Evolutionary conservation across 2,797 vertebrate species (phyloP), one percentile per base, ranked within the genome.

Genomic region (Threskiornis aethiopicus): DNA sequence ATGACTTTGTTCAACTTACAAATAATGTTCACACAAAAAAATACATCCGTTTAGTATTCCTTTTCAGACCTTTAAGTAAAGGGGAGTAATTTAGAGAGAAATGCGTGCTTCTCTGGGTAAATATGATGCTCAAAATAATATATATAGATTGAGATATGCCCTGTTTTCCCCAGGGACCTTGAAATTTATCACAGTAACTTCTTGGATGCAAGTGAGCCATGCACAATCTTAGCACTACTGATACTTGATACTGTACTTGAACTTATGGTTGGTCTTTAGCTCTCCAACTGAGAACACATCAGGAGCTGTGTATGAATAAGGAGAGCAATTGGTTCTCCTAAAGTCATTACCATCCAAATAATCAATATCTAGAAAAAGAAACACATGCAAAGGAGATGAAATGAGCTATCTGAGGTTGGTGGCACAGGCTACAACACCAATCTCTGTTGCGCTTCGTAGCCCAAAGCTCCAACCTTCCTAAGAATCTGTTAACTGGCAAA

Each of bases 21-120:
- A 78, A 77, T n/a, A 84, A 67, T 3, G 2, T 22, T 79, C 11
- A 37, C 22, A 19, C 8, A 59, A 91, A 85, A 87, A 58, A 42
- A 5, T 1, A 6, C 4, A 52, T 12, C 3, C 0, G 7, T 57
- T 84, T 79, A 54, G 7, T 58, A 49, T 47, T 71, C 8, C 3
- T 39, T 86, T 71, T 47, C n/a, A 24, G 16, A 46, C 82, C 41
- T 72, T 4, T 28, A 84, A 64, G 4, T 24, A 71, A 90, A 58
- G 2, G 1, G 4, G 13, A 39, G 16, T 6, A 3, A 69, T 78
- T 84, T 15, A 39, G 10, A 72, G 16, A 78, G 16, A 82, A 78
- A 54, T 22, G 26, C 4, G 4, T 42, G 4, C 7, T 89, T 76
- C 21, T 52, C 21, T 47, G 29, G n/a, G 2, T 41, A 72, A 84